phyloP scores from a whole-genome alignment of 2,797 vertebrate genomes.

The Todus mexicanus region DNA sequence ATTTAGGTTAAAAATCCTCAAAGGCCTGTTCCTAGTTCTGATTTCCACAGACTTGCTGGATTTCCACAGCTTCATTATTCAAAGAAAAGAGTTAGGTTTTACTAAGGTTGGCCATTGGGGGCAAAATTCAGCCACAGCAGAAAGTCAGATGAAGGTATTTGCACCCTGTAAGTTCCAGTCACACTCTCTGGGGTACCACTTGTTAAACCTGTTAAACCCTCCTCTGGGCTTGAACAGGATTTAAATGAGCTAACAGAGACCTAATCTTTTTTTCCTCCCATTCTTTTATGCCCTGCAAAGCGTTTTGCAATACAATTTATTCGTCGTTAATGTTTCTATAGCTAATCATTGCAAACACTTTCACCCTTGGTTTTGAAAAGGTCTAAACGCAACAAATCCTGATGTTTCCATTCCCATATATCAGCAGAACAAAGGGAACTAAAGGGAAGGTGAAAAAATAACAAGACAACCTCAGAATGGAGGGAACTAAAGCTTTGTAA shows the following conservation, averaged over 20 bases:
- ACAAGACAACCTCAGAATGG: neutral
- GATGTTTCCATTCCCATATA: neutral
- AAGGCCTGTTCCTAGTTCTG: conserved; percentile 1
- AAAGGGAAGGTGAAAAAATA: neutral
- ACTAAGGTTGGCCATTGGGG: conserved; percentile 21
- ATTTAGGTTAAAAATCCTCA: conserved; percentile 68
- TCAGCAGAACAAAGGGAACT: neutral
- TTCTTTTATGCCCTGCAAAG: neutral
- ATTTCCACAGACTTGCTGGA: conserved; percentile 22
- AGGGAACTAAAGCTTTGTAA: neutral
- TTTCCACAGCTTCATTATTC: conserved; percentile 41
- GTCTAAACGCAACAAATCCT: neutral
- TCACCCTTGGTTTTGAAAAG: neutral
- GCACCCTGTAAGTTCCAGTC: neutral
- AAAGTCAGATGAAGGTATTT: conserved; percentile 35
- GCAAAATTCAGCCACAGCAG: conserved; percentile 14
- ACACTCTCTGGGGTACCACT: neutral
- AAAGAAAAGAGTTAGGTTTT: conserved; percentile 22
- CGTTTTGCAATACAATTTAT: neutral
- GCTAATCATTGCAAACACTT: neutral
- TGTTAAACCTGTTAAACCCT: neutral
- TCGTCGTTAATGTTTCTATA: neutral
- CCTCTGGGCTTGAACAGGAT: neutral
- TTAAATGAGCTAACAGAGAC: neutral
- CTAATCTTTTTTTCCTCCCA: neutral